Conservation (phyloP, 1,140 invertebrate genomes). For the Drosophila pallidifrons region DNA sequence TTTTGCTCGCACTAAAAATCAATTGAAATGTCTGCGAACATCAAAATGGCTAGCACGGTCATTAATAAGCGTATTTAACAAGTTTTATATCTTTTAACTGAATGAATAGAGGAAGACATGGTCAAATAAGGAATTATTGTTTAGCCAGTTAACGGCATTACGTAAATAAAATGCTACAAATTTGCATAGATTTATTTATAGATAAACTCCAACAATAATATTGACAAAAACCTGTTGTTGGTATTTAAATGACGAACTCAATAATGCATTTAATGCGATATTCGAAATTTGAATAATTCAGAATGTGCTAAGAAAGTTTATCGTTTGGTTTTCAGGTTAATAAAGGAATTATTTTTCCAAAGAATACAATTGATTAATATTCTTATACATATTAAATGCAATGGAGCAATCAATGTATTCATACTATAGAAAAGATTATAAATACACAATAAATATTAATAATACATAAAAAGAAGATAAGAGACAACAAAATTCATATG, state of each 20-base stretch:
- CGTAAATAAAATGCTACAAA: background rate
- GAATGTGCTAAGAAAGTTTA: too few relatives aligned
- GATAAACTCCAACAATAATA: background rate
- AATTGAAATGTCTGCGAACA: conserved; percentile 14
- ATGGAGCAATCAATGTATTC: too few relatives aligned
- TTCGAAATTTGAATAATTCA: too few relatives aligned
- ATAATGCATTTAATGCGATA: background rate
- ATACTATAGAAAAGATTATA: too few relatives aligned
- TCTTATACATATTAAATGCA: too few relatives aligned
- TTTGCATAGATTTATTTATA: conserved; percentile 8
- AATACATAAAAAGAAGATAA: too few relatives aligned
- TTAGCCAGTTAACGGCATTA: conserved; percentile 1
- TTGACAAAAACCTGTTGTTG: background rate
- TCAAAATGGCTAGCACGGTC: background rate
- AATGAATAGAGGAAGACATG: background rate
- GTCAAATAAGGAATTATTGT: conserved; percentile 2
- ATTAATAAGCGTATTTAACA: conserved; percentile 1
- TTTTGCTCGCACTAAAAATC: conserved; percentile 17
- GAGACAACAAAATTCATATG: too few relatives aligned
- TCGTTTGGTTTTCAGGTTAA: too few relatives aligned
- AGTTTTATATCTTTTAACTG: background rate
- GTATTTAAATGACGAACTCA: background rate
- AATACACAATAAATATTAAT: too few relatives aligned
- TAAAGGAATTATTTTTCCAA: too few relatives aligned
- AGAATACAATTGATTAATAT: too few relatives aligned